Evolutionary conservation across 2,113 vertebrate species (phyloP).

Genomic region (Spea multiplicata): DNA sequence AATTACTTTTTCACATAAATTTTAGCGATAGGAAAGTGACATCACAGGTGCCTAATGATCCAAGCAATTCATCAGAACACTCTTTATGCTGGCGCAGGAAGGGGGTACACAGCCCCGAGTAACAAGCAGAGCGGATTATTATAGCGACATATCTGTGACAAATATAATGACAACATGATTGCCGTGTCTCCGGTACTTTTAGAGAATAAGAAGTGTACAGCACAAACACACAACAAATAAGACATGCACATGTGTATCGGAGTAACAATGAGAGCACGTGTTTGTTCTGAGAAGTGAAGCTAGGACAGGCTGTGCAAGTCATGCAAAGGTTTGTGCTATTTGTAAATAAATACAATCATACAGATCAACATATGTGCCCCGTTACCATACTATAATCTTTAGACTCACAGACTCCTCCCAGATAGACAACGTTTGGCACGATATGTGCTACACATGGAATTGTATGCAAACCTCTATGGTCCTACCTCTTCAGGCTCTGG

Average conservation of each 20-base stretch:
- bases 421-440: too few species aligned
- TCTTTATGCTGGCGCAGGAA: constrained; percentile 16
- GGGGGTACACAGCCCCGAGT: constrained; percentile 27
- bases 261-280: not conserved
- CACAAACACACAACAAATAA: not conserved
- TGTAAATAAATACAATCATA: not conserved
- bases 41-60: not conserved
- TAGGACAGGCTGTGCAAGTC: too few species aligned
- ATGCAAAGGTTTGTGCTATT: too few species aligned
- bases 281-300: too few species aligned
- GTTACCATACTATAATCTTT: too few species aligned
- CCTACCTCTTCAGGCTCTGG: constrained; percentile 92
- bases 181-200: not conserved
- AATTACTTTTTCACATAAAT: too few species aligned
- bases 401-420: too few species aligned
- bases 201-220: not conserved
- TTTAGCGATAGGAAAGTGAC: too few species aligned
- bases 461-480: not conserved
- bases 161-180: too few species aligned
- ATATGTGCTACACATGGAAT: too few species aligned
- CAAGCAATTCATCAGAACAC: not conserved
- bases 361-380: not conserved
- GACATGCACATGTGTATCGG: not conserved
- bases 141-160: not conserved
- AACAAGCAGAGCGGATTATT: constrained; percentile 10